Conservation (phyloP, 2,113 vertebrate species). For the Dicerorhinus sumatrensis region DNA sequence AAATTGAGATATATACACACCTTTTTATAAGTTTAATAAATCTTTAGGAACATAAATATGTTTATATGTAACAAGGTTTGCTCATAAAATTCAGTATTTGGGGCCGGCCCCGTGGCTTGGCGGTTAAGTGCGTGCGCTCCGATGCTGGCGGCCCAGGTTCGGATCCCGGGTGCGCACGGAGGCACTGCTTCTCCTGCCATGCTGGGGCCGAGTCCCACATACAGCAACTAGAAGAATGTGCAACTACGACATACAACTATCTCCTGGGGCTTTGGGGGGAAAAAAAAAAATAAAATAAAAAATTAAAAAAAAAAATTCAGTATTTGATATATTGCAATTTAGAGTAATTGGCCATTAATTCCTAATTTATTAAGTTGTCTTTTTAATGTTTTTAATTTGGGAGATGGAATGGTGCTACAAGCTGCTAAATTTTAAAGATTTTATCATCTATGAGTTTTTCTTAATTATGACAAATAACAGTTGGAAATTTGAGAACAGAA, state of each 20-base stretch:
- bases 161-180: no score
- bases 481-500: constrained; percentile 45
- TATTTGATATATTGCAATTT: constrained; percentile 34
- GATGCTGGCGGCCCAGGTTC: no score
- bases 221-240: no score
- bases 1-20: neutral
- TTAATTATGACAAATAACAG: constrained; percentile 8
- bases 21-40: neutral
- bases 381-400: constrained; percentile 37
- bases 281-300: no score
- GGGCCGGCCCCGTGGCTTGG: no score
- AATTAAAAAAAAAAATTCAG: no score
- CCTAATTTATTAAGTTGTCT: constrained; percentile 28
- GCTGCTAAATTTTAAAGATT: constrained; percentile 17
- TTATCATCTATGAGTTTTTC: neutral
- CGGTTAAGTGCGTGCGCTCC: no score
- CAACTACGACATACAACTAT: no score
- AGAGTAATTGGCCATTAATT: constrained; percentile 15
- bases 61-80: neutral
- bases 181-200: no score
- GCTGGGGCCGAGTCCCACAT: no score
- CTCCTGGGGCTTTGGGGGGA: no score
- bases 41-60: neutral
- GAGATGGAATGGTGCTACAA: neutral
- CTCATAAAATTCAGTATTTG: constrained; percentile 29